phyloP scores from a whole-genome alignment of 2,797 vertebrate genomes.

The Enteromius afrohamiltoni region DNA sequence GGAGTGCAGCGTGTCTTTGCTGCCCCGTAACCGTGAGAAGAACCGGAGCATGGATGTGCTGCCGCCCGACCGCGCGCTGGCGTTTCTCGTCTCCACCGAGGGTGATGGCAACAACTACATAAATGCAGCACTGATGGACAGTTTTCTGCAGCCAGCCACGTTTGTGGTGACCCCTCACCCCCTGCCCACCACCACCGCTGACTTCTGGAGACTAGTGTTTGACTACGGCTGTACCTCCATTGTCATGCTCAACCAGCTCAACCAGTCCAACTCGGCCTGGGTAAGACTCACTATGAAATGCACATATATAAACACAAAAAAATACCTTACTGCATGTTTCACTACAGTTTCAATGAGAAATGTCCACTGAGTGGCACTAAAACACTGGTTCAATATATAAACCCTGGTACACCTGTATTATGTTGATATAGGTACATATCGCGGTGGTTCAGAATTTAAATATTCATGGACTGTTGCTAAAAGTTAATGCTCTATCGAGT shows the following conservation, averaged over 20 bases:
- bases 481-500: too few species aligned
- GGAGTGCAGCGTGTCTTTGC: conserved; percentile 92
- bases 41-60: conserved; percentile 96
- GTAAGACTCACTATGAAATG: conserved; percentile 73
- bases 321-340: too few species aligned
- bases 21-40: conserved; percentile 93
- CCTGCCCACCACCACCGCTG: conserved; percentile 87
- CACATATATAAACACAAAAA: too few species aligned
- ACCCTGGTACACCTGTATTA: too few species aligned
- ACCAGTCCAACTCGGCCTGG: conserved; percentile 97
- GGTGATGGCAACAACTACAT: conserved; percentile 92
- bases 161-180: conserved; percentile 95
- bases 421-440: too few species aligned
- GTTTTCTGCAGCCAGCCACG: conserved; percentile 88
- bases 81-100: conserved; percentile 89
- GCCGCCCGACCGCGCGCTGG: conserved; percentile 91
- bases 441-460: too few species aligned
- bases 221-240: conserved; percentile 96
- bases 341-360: too few species aligned
- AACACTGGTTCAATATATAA: too few species aligned
- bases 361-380: too few species aligned
- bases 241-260: conserved; percentile 97
- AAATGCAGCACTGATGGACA: conserved; percentile 92
- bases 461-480: too few species aligned
- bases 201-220: conserved; percentile 95